A percentile compares a stretch with the other conserved stretches of the same genome.
phyloP scores from a whole-genome alignment of 92 coral and sea anemone genomes.

The Montipora capitata region DNA sequence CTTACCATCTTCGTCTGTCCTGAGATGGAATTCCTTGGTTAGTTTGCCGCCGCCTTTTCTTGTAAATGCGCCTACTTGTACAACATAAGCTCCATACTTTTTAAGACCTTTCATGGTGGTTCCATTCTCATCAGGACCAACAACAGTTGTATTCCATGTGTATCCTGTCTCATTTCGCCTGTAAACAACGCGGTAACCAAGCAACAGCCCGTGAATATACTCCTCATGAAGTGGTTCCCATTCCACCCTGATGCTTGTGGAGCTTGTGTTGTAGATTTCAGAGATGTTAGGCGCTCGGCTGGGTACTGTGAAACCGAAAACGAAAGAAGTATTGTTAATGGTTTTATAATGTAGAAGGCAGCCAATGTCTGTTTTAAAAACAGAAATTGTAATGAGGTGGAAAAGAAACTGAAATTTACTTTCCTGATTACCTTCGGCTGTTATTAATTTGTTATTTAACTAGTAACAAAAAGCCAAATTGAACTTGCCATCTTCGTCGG shows the following conservation, averaged over 20 bases:
- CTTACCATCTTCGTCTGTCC: conserved; percentile 94
- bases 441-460: neutral
- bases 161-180: too few species aligned
- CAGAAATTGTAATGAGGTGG: too few species aligned
- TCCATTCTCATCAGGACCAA: conserved; percentile 49
- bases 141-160: conserved; percentile 54
- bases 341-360: too few species aligned
- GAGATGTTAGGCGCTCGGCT: conserved; percentile 72
- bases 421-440: neutral
- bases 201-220: conserved; percentile 86
- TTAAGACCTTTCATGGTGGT: conserved; percentile 48
- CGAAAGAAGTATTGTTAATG: neutral
- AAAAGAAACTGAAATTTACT: too few species aligned
- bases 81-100: conserved; percentile 78
- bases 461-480: neutral
- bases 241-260: conserved; percentile 80
- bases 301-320: conserved; percentile 68
- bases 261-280: conserved; percentile 53
- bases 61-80: conserved; percentile 89
- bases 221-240: conserved; percentile 85
- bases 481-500: conserved; percentile 89
- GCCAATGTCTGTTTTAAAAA: too few species aligned
- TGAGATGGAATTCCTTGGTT: conserved; percentile 62
- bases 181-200: conserved; percentile 85
- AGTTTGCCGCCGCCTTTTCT: conserved; percentile 74